Conservation (phyloP, 2,113 vertebrate species). For the Astur gentilis region DNA sequence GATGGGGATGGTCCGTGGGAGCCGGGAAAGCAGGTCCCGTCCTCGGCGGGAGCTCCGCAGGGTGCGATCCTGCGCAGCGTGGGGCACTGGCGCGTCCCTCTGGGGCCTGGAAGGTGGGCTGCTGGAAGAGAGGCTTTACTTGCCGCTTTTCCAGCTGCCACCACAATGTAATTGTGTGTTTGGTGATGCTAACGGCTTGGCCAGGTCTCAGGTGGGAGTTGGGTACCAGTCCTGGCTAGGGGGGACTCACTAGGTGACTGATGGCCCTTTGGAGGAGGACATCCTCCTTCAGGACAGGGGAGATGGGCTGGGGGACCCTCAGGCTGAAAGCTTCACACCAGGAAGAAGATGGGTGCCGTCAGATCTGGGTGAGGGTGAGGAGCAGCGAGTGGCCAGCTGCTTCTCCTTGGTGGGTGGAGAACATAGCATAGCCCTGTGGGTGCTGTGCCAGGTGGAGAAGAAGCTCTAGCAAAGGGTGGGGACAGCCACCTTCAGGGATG, state of each 20-base stretch:
- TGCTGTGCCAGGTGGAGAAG: neutral
- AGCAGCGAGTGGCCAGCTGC: rapidly evolving
- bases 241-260: rapidly evolving
- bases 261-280: neutral
- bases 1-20: neutral
- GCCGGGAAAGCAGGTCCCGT: rapidly evolving
- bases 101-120: too few relatives aligned
- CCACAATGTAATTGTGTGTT: rapidly evolving
- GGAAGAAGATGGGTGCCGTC: neutral
- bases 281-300: neutral
- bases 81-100: rapidly evolving
- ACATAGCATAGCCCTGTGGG: rapidly evolving
- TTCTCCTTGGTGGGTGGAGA: neutral
- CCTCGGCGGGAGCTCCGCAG: neutral
- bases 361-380: neutral
- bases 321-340: too few relatives aligned
- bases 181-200: rapidly evolving
- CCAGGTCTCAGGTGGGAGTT: neutral
- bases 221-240: neutral
- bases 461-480: neutral
- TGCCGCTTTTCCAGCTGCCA: rapidly evolving
- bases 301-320: neutral
- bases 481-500: too few relatives aligned
- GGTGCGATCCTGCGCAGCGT: rapidly evolving
- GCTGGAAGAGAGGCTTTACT: neutral